Percentiles rank a stretch among this genome's conserved stretches.
These are phyloP conservation scores for Orchestia grillus DNA, from an alignment of 1,140 invertebrate species.

Conservation along the genomic window DNA sequence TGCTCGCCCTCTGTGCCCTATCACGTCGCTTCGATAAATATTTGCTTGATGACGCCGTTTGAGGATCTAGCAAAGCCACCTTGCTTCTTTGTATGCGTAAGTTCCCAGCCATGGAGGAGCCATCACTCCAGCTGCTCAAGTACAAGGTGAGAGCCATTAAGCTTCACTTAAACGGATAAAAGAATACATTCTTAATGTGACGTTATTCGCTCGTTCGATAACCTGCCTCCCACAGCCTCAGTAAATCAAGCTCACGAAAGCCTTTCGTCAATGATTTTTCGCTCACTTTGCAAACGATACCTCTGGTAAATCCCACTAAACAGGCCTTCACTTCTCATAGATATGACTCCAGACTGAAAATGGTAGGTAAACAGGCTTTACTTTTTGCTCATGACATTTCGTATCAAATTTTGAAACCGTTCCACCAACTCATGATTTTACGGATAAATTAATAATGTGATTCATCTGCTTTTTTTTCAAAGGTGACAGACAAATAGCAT, in stretches of 20 bases:
- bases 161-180: background rate
- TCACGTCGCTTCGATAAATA: conserved; percentile 35
- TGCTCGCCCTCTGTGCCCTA: conserved; percentile 11
- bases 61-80: background rate
- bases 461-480: background rate
- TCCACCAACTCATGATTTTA: background rate
- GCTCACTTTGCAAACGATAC: background rate
- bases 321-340: background rate
- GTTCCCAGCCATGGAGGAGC: conserved; percentile 19
- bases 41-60: background rate
- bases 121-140: conserved; percentile 31
- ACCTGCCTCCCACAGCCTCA: background rate
- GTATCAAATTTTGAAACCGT: background rate
- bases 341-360: background rate
- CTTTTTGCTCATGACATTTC: no score
- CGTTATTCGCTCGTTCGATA: background rate
- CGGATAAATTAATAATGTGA: background rate
- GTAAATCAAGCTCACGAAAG: background rate
- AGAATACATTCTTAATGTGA: background rate
- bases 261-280: background rate
- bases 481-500: background rate
- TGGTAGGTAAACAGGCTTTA: no score
- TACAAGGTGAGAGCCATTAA: conserved; percentile 13
- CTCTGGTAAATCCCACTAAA: background rate
- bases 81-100: background rate